phyloP scores from a whole-genome alignment of 2,113 vertebrate species.

The Bufo gargarizans region DNA sequence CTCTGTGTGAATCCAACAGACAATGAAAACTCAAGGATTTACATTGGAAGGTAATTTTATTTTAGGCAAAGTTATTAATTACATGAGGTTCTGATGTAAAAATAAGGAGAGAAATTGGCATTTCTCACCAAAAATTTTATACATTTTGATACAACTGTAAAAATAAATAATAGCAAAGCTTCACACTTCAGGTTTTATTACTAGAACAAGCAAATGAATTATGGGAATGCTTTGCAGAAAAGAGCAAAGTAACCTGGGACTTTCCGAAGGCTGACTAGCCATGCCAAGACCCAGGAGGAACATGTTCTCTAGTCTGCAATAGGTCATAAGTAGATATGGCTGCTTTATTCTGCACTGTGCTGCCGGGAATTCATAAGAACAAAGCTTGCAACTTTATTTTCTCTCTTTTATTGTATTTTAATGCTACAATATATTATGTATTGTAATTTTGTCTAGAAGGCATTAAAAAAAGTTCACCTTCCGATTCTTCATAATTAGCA shows the following conservation, averaged over 20 bases:
- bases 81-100: not conserved
- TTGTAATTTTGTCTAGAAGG: not conserved
- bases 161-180: conserved; percentile 22
- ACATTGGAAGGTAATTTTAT: not conserved
- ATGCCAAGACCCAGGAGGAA: not conserved
- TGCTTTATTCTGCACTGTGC: not conserved
- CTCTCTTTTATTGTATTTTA: not conserved
- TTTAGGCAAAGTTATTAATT: not conserved
- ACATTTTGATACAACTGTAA: not conserved
- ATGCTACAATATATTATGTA: not conserved
- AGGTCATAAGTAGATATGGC: not conserved
- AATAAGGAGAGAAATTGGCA: not conserved
- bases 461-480: not conserved
- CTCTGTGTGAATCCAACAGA: not conserved
- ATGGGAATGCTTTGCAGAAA: conserved; percentile 7
- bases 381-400: not conserved
- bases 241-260: conserved; percentile 19
- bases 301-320: conserved; percentile 16
- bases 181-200: conserved; percentile 11
- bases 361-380: not conserved
- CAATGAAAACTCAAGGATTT: not conserved
- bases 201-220: conserved; percentile 2
- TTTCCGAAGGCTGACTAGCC: not conserved
- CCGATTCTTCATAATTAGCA: not conserved
- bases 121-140: not conserved